Evolutionary conservation across 2,888 invertebrate genomes (phyloP).

Genomic region (Blastobasis adustella): DNA sequence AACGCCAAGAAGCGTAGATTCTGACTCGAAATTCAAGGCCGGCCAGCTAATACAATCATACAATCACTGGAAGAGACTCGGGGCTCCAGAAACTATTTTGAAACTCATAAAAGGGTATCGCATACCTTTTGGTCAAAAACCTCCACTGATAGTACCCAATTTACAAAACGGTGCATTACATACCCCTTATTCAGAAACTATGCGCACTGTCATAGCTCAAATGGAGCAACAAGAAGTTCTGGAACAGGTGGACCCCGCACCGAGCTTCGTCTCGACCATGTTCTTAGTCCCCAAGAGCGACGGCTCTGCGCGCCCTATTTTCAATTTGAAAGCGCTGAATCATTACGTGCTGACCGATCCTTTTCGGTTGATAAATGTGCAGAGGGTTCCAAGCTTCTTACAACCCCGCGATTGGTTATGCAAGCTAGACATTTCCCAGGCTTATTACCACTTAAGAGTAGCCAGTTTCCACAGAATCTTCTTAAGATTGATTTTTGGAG

Average conservation of each 20-base stretch:
- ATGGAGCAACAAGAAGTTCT: not conserved
- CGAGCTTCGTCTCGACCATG: slow-evolving; percentile 11
- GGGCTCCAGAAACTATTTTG: slow-evolving; percentile 9
- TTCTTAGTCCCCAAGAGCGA: slow-evolving; percentile 10
- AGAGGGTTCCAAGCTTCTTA: slow-evolving; percentile 10
- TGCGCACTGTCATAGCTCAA: not conserved
- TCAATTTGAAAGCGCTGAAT: slow-evolving; percentile 18
- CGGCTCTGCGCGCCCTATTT: slow-evolving; percentile 12
- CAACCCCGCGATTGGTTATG: slow-evolving; percentile 13
- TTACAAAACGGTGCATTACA: not conserved
- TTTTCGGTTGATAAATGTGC: slow-evolving; percentile 7
- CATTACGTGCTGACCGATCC: slow-evolving; percentile 3
- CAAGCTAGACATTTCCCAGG: slow-evolving; percentile 16
- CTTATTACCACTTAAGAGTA: slow-evolving; percentile 17
- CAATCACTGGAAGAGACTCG: slow-evolving; percentile 8
- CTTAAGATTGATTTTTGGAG: slow-evolving; percentile 4
- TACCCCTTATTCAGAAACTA: not conserved
- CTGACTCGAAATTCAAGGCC: slow-evolving; percentile 12
- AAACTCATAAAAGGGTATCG: slow-evolving; percentile 14
- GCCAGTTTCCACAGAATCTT: slow-evolving; percentile 9
- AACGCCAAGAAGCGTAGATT: slow-evolving; percentile 3
- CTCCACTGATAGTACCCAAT: not conserved
- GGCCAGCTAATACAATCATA: slow-evolving; percentile 7
- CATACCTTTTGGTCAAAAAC: slow-evolving; percentile 1
- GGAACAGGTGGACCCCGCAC: not conserved